Evolutionary conservation across 1,140 invertebrate species (phyloP).

Genomic region (silkworm (Bombyx mori)): ASM3026992v2 NC_085110.1:7237001-7237500

Average conservation of each 20-base stretch:
- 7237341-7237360: conserved; percentile 25
- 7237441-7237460: conserved; percentile 53
- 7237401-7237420: conserved; percentile 51
- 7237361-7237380: conserved; percentile 46
- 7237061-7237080: conserved; percentile 61
- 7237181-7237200: conserved; percentile 45
- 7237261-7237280: conserved; percentile 5
- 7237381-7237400: conserved; percentile 61
- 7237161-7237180: conserved; percentile 68
- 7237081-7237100: conserved; percentile 66
- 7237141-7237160: conserved; percentile 64
- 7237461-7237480: conserved; percentile 12
- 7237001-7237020: conserved; percentile 27
- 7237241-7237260: conserved; percentile 35
- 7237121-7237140: conserved; percentile 71
- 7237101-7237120: conserved; percentile 64
- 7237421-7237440: conserved; percentile 32
- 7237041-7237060: conserved; percentile 62
- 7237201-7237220: conserved; percentile 41
- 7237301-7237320: not conserved
- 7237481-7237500: too few relatives aligned
- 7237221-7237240: conserved; percentile 53
- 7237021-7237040: conserved; percentile 18
- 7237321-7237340: conserved; percentile 9
- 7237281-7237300: not conserved